phyloP scores from a whole-genome alignment of 2,888 invertebrate genomes.

The Choristoneura rosaceana region DNA sequence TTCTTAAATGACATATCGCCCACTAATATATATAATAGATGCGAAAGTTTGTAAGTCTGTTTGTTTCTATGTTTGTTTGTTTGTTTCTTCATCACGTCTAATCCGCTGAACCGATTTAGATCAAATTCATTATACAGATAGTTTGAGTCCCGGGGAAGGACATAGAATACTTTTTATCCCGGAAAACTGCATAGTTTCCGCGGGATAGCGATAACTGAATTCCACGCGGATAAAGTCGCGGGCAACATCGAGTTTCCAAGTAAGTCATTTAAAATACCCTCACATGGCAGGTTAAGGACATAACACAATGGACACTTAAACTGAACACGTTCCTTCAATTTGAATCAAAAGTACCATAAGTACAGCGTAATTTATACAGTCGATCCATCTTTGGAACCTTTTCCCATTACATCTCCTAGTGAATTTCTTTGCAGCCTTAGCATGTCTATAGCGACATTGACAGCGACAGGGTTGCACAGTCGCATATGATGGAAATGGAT shows the following conservation, averaged over 20 bases:
- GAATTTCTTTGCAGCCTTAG: background rate
- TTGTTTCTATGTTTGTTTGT: too few relatives aligned
- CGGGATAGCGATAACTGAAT: too few relatives aligned
- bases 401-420: background rate
- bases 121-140: too few relatives aligned
- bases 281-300: constrained; percentile 53
- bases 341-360: constrained; percentile 31
- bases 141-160: too few relatives aligned
- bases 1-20: too few relatives aligned
- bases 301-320: constrained; percentile 51
- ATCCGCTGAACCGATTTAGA: too few relatives aligned
- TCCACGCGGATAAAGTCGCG: too few relatives aligned
- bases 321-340: constrained; percentile 42
- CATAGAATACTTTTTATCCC: too few relatives aligned
- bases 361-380: background rate
- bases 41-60: too few relatives aligned
- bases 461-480: background rate
- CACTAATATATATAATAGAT: too few relatives aligned
- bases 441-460: background rate
- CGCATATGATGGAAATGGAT: background rate
- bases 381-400: background rate
- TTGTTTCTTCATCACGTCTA: too few relatives aligned
- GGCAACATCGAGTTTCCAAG: background rate
- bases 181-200: too few relatives aligned
- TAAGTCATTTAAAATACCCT: constrained; percentile 40